These are phyloP conservation scores for Cyprinella venusta DNA, from an alignment of 2,797 vertebrate species.

Conservation along the genomic window DNA sequence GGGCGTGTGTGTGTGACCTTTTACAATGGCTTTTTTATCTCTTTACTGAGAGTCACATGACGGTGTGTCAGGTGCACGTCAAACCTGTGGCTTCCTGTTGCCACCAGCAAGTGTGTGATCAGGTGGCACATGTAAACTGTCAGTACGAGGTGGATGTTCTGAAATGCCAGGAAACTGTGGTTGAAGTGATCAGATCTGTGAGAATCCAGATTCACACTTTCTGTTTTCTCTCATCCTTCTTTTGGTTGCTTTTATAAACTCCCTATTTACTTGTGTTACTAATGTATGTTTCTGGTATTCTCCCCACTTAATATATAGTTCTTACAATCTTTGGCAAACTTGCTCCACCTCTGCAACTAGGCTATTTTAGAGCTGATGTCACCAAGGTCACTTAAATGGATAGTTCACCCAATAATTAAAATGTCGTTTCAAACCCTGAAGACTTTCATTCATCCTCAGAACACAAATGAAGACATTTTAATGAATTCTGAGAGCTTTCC, in stretches of 20 bases:
- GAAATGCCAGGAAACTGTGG: constrained; percentile 1
- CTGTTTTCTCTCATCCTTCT: background rate
- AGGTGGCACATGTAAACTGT: constrained; percentile 8
- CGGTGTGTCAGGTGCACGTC: constrained; percentile 22
- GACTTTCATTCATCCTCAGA: too few relatives aligned
- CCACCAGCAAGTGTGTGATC: background rate
- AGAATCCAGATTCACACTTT: background rate
- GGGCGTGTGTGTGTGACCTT: background rate
- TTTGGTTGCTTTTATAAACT: background rate
- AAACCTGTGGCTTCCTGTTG: constrained; percentile 35
- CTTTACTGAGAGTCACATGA: constrained; percentile 32
- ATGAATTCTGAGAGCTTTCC: too few relatives aligned
- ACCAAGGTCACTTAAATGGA: background rate
- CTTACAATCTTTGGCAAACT: background rate
- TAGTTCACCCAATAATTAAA: too few relatives aligned
- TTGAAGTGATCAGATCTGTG: background rate
- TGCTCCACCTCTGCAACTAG: background rate
- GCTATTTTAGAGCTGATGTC: background rate
- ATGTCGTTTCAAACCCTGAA: too few relatives aligned
- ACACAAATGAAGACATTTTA: too few relatives aligned
- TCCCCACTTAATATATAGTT: too few relatives aligned
- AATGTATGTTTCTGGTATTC: background rate
- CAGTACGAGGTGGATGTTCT: background rate
- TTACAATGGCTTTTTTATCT: constrained; percentile 22
- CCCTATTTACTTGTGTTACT: background rate